Percentiles rank a stretch among this genome's conserved stretches.
Evolutionary conservation across 2,797 vertebrate genomes (phyloP).

Genomic region (Chiroxiphia lanceolata): DNA sequence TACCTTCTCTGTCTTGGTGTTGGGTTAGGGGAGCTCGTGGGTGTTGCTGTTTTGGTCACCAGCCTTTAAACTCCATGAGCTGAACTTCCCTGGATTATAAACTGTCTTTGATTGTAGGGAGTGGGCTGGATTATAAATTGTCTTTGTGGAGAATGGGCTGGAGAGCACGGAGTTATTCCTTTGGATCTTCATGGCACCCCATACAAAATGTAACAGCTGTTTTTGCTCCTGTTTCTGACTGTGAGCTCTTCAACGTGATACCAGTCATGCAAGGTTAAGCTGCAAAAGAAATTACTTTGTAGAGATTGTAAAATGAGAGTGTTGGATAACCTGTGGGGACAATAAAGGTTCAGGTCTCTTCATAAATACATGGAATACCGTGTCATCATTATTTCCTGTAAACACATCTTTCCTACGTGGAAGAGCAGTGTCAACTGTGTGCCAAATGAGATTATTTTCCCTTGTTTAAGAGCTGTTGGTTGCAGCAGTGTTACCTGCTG

Average conservation of each 20-base stretch:
- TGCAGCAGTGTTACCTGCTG: neutral
- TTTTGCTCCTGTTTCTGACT: neutral
- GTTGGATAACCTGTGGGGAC: neutral
- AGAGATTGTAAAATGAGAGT: neutral
- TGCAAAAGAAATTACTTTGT: neutral
- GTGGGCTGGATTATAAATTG: neutral
- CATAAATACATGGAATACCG: neutral
- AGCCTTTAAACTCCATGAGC: neutral
- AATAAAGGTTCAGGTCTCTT: neutral
- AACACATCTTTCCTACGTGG: accelerated
- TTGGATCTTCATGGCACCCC: accelerated
- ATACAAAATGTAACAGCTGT: accelerated
- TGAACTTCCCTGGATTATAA: neutral
- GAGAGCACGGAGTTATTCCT: accelerated
- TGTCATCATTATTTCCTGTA: neutral
- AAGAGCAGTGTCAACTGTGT: neutral
- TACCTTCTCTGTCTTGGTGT: neutral
- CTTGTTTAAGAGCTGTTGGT: neutral
- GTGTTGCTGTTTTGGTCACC: neutral
- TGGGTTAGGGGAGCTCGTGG: neutral
- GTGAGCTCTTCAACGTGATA: neutral
- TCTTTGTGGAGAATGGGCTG: neutral
- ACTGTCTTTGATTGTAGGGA: neutral
- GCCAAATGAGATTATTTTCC: neutral
- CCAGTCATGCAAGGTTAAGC: accelerated